phyloP scores from a whole-genome alignment of 2,888 invertebrate genomes.

The Ceramica pisi region DNA sequence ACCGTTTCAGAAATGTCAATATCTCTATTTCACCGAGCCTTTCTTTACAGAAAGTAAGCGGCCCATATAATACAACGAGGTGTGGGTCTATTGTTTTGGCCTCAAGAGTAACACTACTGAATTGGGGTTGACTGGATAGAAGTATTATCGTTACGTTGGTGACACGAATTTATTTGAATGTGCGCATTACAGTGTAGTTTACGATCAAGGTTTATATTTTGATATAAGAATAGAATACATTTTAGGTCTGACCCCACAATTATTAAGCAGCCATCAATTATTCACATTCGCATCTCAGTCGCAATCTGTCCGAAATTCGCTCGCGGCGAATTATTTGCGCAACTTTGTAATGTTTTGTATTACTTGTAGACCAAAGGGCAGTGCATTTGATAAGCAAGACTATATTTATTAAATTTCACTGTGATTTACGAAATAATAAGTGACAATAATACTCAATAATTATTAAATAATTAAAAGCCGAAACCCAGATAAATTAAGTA shows the following conservation, averaged over 20 bases:
- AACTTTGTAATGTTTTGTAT: no score
- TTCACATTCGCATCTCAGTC: no score
- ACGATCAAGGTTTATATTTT: slow-evolving; percentile 11
- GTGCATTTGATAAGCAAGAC: no score
- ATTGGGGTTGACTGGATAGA: slow-evolving; percentile 58
- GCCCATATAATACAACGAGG: slow-evolving; percentile 34
- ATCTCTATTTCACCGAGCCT: slow-evolving; percentile 33
- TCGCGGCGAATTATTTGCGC: no score
- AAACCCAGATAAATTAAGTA: no score
- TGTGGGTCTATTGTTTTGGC: slow-evolving; percentile 35
- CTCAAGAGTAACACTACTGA: slow-evolving; percentile 50
- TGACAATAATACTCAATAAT: background rate
- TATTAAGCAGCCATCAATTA: background rate
- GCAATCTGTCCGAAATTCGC: no score
- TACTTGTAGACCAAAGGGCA: no score
- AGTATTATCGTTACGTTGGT: slow-evolving; percentile 44
- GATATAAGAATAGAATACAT: background rate
- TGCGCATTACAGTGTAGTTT: slow-evolving; percentile 32
- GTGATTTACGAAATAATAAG: background rate
- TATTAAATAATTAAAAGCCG: no score
- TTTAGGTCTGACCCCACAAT: background rate
- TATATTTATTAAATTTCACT: no score
- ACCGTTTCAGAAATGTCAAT: slow-evolving; percentile 15
- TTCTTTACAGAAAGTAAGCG: slow-evolving; percentile 25
- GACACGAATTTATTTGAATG: slow-evolving; percentile 48